A percentile compares a stretch with the other conserved stretches of the same genome.
Evolutionary conservation across 1,140 invertebrate species (phyloP).

Genomic region (Dendroctonus valens): DNA sequence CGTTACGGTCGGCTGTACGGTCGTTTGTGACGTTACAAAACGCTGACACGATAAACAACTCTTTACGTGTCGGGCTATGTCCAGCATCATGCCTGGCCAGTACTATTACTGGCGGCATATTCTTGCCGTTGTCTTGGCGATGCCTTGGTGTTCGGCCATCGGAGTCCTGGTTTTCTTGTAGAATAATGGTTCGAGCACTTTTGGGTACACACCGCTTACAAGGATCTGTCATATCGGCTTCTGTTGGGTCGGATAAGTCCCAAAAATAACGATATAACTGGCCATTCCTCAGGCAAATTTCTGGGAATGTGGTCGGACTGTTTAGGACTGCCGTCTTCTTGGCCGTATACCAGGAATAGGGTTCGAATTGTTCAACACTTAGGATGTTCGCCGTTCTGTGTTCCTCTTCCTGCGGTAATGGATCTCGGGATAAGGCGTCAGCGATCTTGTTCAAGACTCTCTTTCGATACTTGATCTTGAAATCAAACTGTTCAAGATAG

Average conservation of each 20-base stretch:
- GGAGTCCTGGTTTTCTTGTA: conserved; percentile 36
- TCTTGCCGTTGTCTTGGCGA: conserved; percentile 33
- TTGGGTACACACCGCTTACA: conserved; percentile 34
- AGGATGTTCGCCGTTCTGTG: conserved; percentile 21
- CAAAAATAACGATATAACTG: conserved; percentile 38
- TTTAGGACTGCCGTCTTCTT: conserved; percentile 1
- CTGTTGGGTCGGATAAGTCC: conserved; percentile 18
- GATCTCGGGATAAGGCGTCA: conserved; percentile 8
- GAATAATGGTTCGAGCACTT: conserved; percentile 14
- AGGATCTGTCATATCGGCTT: conserved; percentile 2
- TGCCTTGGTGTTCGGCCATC: conserved; percentile 40
- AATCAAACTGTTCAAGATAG: conserved; percentile 49
- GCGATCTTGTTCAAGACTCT: background rate
- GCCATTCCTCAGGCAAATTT: conserved; percentile 37
- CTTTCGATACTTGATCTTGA: conserved; percentile 27
- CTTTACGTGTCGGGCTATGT: conserved; percentile 33
- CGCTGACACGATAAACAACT: conserved; percentile 41
- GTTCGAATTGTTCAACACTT: conserved; percentile 22
- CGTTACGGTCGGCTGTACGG: too few species aligned
- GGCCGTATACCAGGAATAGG: conserved; percentile 1
- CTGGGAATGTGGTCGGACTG: background rate
- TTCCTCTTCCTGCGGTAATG: too few species aligned
- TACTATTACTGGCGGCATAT: too few species aligned
- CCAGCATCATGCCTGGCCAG: background rate
- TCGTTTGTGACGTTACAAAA: too few species aligned